These are phyloP conservation scores for Hassar affinis DNA, from an alignment of 2,113 vertebrate genomes.

Conservation along the genomic window DNA sequence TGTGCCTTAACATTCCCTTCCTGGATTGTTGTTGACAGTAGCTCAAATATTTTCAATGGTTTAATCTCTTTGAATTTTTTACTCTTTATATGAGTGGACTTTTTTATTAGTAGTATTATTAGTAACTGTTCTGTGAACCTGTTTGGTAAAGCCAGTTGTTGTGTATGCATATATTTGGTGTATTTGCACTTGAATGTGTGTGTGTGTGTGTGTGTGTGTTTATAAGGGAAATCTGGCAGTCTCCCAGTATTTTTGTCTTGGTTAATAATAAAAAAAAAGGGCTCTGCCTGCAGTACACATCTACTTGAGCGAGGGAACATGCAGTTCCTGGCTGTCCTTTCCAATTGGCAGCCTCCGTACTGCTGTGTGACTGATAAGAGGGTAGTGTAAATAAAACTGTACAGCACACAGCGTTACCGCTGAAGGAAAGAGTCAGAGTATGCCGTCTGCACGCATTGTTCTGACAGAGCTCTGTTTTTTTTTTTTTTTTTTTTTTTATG, in stretches of 20 bases:
- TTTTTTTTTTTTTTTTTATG: constrained; percentile 80
- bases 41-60: constrained; percentile 72
- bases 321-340: constrained; percentile 87
- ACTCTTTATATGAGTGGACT: constrained; percentile 56
- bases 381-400: constrained; percentile 99
- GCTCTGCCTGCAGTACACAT: constrained; percentile 71
- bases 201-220: constrained; percentile 50
- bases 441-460: constrained; percentile 93
- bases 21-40: constrained; percentile 73
- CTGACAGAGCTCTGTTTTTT: constrained; percentile 77
- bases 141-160: neutral
- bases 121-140: constrained; percentile 41
- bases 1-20: constrained; percentile 69
- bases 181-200: neutral
- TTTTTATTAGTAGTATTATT: constrained; percentile 19
- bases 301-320: constrained; percentile 85
- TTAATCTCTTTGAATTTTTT: constrained; percentile 61
- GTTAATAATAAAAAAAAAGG: constrained; percentile 61
- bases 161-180: neutral
- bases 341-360: constrained; percentile 85
- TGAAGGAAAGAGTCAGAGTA: constrained; percentile 64
- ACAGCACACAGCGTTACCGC: constrained; percentile 78
- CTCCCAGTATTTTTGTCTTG: constrained; percentile 63
- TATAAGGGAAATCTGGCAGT: constrained; percentile 59
- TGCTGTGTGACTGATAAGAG: constrained; percentile 95